These are phyloP conservation scores for Ptychobarbus kaznakovi DNA, from an alignment of 2,797 vertebrate genomes.

Conservation along the genomic window DNA sequence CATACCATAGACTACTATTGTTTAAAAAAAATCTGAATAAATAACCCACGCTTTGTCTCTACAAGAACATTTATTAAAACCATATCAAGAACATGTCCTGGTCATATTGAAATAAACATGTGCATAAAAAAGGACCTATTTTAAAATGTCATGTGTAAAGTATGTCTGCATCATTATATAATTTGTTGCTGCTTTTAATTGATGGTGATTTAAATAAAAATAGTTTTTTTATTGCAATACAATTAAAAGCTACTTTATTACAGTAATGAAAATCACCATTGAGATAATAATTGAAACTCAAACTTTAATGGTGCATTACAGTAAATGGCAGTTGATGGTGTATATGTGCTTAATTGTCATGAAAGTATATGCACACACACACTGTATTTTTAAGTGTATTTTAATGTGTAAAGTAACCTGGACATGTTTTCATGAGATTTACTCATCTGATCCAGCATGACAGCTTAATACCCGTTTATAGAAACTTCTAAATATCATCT, in stretches of 20 bases:
- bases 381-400: neutral
- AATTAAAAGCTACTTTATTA: neutral
- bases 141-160: neutral
- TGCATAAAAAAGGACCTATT: neutral
- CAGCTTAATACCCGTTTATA: neutral
- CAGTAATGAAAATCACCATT: neutral
- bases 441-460: neutral
- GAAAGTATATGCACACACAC: neutral
- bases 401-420: neutral
- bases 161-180: neutral
- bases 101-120: neutral
- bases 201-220: neutral
- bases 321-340: neutral
- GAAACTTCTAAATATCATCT: constrained; percentile 8
- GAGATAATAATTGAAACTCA: neutral
- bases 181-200: neutral
- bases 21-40: neutral
- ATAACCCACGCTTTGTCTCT: neutral
- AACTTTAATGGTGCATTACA: too few relatives aligned
- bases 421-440: neutral
- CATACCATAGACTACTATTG: neutral
- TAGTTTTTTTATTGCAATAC: neutral
- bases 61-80: neutral
- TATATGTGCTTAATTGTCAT: neutral
- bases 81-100: neutral